Evolutionary conservation across 2,113 vertebrate genomes (phyloP).

Genomic region (Raja brachyura): DNA sequence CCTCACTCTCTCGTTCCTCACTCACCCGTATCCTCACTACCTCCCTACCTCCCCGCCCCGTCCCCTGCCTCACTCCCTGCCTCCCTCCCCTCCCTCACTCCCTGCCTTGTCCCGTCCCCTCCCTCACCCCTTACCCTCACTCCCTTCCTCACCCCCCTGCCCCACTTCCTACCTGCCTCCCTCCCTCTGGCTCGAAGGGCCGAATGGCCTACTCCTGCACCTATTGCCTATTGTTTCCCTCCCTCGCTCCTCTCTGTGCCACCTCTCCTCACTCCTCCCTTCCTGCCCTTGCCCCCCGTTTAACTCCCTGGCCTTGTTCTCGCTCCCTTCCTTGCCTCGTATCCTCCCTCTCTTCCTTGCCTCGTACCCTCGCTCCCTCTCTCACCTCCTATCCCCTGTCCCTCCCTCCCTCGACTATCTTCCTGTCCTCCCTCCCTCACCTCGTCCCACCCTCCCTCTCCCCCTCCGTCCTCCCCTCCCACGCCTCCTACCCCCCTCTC

Average conservation of each 20-base stretch:
- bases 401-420: constrained; percentile 40
- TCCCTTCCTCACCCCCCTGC: no score
- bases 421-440: constrained; percentile 50
- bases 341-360: constrained; percentile 48
- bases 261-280: constrained; percentile 37
- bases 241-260: constrained; percentile 40
- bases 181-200: no score
- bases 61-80: no score
- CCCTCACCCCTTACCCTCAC: no score
- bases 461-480: constrained; percentile 31
- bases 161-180: no score
- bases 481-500: constrained; percentile 53
- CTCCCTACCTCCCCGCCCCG: constrained; percentile 45
- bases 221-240: no score
- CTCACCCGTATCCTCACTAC: constrained; percentile 1
- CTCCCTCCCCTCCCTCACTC: no score
- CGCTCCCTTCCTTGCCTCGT: constrained; percentile 43
- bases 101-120: no score
- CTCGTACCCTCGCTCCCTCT: constrained; percentile 45
- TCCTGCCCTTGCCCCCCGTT: constrained; percentile 50
- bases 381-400: constrained; percentile 28
- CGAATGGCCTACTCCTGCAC: no score
- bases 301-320: constrained; percentile 40
- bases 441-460: constrained; percentile 30
- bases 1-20: constrained; percentile 44